Conservation (phyloP, 2,797 vertebrate genomes). For the Morelia viridis region DNA sequence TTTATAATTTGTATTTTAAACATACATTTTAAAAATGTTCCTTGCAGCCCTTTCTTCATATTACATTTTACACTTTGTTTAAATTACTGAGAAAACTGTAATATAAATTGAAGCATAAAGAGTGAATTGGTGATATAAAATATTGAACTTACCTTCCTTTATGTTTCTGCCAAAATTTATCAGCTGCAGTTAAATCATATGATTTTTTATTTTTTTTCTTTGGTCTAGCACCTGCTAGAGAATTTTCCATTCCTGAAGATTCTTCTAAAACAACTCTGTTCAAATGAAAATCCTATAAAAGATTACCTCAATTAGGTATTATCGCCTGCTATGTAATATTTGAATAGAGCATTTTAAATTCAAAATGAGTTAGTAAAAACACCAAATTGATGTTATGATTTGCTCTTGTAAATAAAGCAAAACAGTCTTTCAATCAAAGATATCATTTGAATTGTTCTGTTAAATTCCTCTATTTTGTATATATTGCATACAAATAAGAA, state of each 20-base stretch:
- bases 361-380: not conserved
- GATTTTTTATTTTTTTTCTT: constrained; percentile 95
- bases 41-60: not conserved
- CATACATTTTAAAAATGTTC: not conserved
- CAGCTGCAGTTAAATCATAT: constrained; percentile 91
- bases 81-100: not conserved
- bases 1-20: not conserved
- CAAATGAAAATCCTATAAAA: constrained; percentile 91
- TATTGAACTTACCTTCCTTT: constrained; percentile 89
- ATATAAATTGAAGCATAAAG: not conserved
- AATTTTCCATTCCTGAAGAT: constrained; percentile 79
- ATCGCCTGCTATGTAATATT: constrained; percentile 20
- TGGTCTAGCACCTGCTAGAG: constrained; percentile 90
- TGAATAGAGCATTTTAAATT: constrained; percentile 3
- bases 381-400: not conserved
- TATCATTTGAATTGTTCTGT: not conserved
- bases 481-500: not conserved
- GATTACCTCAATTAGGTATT: constrained; percentile 37
- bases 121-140: not conserved
- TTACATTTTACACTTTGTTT: not conserved
- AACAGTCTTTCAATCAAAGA: not conserved
- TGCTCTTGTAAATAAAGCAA: not conserved
- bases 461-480: not conserved
- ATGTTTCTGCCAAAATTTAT: constrained; percentile 98
- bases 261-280: constrained; percentile 94